These are phyloP conservation scores for Cinclus mexicanus DNA, from an alignment of 2,113 vertebrate species.

Conservation along the genomic window DNA sequence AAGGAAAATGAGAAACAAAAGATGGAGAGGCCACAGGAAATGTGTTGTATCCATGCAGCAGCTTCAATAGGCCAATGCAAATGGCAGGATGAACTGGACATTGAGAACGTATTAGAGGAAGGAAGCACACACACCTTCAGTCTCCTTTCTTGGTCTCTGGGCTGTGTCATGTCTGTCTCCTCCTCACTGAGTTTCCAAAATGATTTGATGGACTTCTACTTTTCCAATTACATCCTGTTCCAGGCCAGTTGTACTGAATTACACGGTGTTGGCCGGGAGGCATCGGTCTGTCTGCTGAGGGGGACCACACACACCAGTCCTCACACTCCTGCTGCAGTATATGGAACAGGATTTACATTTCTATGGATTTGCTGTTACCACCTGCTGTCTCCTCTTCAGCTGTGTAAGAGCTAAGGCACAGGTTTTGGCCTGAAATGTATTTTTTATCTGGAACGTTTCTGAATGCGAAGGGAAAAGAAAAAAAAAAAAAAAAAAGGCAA, in stretches of 20 bases:
- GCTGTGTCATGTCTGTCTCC: neutral
- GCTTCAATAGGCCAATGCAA: neutral
- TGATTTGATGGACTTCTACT: neutral
- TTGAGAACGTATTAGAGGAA: neutral
- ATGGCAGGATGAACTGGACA: rapidly evolving
- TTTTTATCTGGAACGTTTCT: neutral
- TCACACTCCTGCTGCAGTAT: neutral
- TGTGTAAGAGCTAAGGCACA: neutral
- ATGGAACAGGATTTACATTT: neutral
- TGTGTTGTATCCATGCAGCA: neutral
- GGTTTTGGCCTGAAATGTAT: neutral
- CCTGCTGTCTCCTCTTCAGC: neutral
- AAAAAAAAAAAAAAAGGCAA: rapidly evolving
- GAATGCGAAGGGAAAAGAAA: neutral
- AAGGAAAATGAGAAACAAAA: neutral
- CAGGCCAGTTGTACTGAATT: neutral
- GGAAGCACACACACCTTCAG: neutral
- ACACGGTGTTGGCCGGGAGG: rapidly evolving
- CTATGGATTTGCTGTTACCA: neutral
- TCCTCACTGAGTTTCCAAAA: neutral
- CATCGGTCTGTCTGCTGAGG: neutral
- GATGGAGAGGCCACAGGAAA: neutral
- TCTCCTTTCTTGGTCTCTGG: neutral
- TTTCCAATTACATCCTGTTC: neutral
- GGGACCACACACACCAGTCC: neutral